Conservation (phyloP, 1,140 invertebrate species). For the Mylabris phalerata region DNA sequence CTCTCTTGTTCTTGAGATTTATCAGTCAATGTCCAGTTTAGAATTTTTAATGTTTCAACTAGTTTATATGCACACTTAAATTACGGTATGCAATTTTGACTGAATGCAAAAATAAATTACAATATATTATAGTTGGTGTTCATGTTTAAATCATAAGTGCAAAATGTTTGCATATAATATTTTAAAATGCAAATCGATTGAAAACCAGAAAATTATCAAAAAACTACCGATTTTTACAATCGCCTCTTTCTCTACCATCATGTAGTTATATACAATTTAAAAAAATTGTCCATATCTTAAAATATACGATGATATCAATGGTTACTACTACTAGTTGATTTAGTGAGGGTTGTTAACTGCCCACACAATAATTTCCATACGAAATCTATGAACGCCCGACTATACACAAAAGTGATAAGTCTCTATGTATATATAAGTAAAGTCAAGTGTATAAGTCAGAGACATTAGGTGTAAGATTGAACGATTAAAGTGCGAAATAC, state of each 20-base stretch:
- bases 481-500: conserved; percentile 22
- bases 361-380: conserved; percentile 22
- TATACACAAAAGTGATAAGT: conserved; percentile 16
- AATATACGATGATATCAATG: conserved; percentile 9
- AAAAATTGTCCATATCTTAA: conserved; percentile 4
- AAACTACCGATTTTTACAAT: too few relatives aligned
- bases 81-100: conserved; percentile 20
- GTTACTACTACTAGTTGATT: not conserved
- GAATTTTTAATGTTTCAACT: conserved; percentile 5
- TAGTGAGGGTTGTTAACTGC: conserved; percentile 12
- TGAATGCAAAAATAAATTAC: conserved; percentile 22
- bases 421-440: conserved; percentile 9
- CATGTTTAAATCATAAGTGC: conserved; percentile 22
- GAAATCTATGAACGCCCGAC: conserved; percentile 15
- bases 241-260: not conserved
- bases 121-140: conserved; percentile 19
- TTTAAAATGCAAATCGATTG: too few relatives aligned
- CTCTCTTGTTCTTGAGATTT: conserved; percentile 1
- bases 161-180: conserved; percentile 11
- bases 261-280: conserved; percentile 1
- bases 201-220: too few relatives aligned
- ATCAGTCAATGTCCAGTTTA: not conserved
- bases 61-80: conserved; percentile 15
- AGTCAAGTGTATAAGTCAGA: conserved; percentile 14
- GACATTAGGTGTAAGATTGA: conserved; percentile 22